Base-by-base conservation (phyloP, 2,888 invertebrate genomes). In the Colletes collaris region DNA sequence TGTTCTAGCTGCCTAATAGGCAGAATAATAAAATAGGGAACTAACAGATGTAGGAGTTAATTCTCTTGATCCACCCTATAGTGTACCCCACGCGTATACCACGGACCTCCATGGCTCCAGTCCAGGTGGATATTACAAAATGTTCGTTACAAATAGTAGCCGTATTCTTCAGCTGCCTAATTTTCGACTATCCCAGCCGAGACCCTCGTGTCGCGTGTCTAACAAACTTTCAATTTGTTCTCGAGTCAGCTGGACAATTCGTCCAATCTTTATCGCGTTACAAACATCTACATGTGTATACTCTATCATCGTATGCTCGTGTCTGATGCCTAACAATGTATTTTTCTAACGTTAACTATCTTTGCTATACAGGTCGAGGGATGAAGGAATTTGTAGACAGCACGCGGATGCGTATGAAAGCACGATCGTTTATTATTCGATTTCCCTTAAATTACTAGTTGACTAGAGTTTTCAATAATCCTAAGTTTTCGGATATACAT, bases 141-240 rank as follows among this genome's bases (percentile, higher is more conserved):
- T 81, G 90, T 90, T 88, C 91, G 91, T 92, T 91, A 86, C 80
- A 86, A 90, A 81, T 55, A 52, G 70, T 84, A 85, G 83, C 84
- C 74, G 75, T 76, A 74, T 71, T 78, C 70, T 71, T 90, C 91
- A 91, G 91, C 91, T 91, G 91, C 77, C 89, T 91, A 91, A 91
- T 90, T 90, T 89, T 85, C 83, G 81, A 86, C 72, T 86, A 89
- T 87, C 86, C 82, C 65, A 71, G 78, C 76, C 81, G 75, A 75
- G 35, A 62, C 49, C 66, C 74, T 69, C 70, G 80, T 56, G 81
- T 56, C 65, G 35, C 73, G 67, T 55, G 55, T 37, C 56, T 27
- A 44, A 65, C 55, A 37, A 63, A 49, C 65, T 65, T 27, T 27
- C 59, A 58, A 16, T 66, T n/a, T 10, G 13, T 13, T 52, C 16